phyloP scores from a whole-genome alignment of 2,113 vertebrate species.

The Rhinolophus sinicus region DNA sequence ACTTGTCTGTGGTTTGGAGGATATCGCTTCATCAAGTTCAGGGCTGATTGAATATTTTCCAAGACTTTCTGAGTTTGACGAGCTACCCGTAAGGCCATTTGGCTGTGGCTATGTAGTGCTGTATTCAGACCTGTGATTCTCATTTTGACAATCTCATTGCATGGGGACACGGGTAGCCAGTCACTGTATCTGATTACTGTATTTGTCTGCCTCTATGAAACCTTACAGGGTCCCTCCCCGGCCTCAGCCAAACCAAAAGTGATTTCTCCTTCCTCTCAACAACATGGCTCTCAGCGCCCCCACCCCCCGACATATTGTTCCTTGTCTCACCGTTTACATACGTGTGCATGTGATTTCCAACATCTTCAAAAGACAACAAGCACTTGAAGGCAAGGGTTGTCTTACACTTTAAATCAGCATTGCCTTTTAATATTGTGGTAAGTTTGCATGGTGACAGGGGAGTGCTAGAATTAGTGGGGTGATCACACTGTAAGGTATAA shows the following conservation, averaged over 20 bases:
- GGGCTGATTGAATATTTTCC: not conserved
- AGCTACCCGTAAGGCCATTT: not conserved
- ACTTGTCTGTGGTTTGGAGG: not conserved
- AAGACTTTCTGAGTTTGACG: not conserved
- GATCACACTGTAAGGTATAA: no score
- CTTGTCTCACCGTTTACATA: not conserved
- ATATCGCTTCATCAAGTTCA: not conserved
- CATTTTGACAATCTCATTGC: not conserved
- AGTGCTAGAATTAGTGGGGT: no score
- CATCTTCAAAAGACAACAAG: not conserved
- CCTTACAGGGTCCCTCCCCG: not conserved
- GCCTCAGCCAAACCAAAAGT: not conserved
- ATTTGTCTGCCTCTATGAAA: not conserved
- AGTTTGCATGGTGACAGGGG: no score
- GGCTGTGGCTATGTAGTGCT: not conserved
- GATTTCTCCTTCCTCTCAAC: not conserved
- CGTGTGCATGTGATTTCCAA: not conserved
- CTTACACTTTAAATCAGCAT: not conserved
- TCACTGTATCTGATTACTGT: not conserved
- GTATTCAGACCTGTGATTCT: not conserved
- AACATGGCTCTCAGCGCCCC: accelerated
- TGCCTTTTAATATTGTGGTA: no score
- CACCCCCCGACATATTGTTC: not conserved
- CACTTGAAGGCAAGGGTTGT: not conserved
- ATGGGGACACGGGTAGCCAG: no score